phyloP scores from a whole-genome alignment of 2,888 invertebrate genomes.

The Metellina segmentata region DNA sequence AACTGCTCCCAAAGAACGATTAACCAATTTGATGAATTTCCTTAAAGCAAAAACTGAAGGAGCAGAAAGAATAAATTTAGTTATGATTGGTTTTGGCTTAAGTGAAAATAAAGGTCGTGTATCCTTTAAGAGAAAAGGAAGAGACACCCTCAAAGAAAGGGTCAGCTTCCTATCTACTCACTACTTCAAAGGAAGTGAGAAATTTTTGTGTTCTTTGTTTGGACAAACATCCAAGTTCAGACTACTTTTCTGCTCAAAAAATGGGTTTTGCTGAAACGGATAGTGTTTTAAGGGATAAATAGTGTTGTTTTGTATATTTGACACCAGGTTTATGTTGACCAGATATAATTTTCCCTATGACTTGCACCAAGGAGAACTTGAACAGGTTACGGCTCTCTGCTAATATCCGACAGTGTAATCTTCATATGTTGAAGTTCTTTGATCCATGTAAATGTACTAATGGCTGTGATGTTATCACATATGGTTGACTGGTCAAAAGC shows the following conservation, averaged over 20 bases:
- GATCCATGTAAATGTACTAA: background rate
- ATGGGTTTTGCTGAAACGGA: too few species aligned
- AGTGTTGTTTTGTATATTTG: too few species aligned
- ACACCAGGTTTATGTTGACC: background rate
- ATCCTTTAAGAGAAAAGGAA: too few species aligned
- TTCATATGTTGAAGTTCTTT: background rate
- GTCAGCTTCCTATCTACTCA: too few species aligned
- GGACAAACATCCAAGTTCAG: too few species aligned
- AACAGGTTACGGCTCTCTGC: background rate
- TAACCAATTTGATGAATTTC: background rate
- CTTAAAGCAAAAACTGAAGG: background rate
- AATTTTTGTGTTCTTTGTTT: too few species aligned
- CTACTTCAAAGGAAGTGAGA: too few species aligned
- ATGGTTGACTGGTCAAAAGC: background rate
- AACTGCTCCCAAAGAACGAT: background rate
- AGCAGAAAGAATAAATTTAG: conserved; percentile 30
- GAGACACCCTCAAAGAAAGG: too few species aligned
- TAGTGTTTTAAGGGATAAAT: too few species aligned
- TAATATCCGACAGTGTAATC: background rate
- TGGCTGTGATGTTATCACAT: background rate
- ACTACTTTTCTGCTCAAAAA: too few species aligned
- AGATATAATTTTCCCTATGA: background rate
- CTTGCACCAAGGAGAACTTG: background rate
- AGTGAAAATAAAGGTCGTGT: too few species aligned
- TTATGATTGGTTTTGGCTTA: background rate